Evolutionary conservation across 2,113 vertebrate genomes (phyloP).

Genomic region (Lipotes vexillifer): DNA sequence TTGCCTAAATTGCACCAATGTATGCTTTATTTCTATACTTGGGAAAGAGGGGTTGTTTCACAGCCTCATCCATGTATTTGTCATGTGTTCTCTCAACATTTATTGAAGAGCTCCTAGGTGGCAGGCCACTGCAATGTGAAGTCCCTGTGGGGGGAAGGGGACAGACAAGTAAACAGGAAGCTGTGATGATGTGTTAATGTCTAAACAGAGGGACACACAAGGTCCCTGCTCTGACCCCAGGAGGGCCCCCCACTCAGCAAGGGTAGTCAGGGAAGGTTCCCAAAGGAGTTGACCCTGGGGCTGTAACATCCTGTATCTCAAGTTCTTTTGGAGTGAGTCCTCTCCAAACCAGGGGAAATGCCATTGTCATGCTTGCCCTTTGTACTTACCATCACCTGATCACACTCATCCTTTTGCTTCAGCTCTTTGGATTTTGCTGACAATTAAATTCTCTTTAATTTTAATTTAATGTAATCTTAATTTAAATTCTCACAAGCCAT

Average conservation of each 20-base stretch:
- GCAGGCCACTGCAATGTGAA: neutral
- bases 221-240: neutral
- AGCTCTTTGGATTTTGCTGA: neutral
- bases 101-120: neutral
- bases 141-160: neutral
- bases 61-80: neutral
- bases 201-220: neutral
- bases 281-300: neutral
- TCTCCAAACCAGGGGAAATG: neutral
- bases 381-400: neutral
- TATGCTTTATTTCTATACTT: neutral
- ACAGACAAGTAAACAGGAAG: neutral
- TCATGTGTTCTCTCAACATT: neutral
- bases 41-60: neutral
- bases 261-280: neutral
- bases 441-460: neutral
- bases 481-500: neutral
- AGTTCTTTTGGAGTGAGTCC: neutral
- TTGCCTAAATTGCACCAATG: neutral
- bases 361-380: neutral
- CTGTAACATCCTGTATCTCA: neutral
- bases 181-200: neutral
- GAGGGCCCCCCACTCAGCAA: neutral
- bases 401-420: neutral
- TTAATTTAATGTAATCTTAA: neutral